Conservation (phyloP, 2,797 vertebrate species). For the Phataginus tricuspis region DNA sequence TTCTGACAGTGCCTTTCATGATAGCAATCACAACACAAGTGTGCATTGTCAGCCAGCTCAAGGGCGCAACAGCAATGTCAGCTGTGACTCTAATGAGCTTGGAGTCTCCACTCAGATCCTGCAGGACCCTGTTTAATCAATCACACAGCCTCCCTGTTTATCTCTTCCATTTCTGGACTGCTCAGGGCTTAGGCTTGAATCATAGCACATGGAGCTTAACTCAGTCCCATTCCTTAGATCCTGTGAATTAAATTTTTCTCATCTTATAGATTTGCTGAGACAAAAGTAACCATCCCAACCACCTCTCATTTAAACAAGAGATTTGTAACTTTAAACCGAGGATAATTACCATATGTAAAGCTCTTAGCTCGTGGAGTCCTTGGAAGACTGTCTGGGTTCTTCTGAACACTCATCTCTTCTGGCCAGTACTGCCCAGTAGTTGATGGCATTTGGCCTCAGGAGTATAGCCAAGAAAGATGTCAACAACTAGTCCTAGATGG, state of each 20-base stretch:
- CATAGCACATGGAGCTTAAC: neutral
- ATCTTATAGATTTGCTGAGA: constrained; percentile 3
- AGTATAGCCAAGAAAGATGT: neutral
- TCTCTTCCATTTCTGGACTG: neutral
- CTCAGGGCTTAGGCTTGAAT: neutral
- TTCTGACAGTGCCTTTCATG: neutral
- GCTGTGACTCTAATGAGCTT: neutral
- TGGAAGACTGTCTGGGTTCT: neutral
- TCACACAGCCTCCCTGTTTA: neutral
- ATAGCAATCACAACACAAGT: neutral
- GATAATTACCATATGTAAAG: neutral
- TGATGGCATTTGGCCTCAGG: neutral
- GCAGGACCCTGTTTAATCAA: neutral
- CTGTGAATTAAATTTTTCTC: neutral
- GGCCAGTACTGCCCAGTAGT: neutral
- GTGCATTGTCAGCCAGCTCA: neutral
- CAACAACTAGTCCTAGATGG: neutral
- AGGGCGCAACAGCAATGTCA: neutral
- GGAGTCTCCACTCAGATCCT: neutral
- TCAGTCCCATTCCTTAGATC: neutral
- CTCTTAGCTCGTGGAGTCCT: neutral
- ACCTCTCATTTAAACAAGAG: constrained; percentile 12
- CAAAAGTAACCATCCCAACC: neutral
- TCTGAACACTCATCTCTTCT: neutral
- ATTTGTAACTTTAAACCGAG: neutral